A percentile compares a stretch with the other conserved stretches of the same genome.
Evolutionary conservation across 2,113 vertebrate genomes (phyloP).

Genomic region (Junco hyemalis): DNA sequence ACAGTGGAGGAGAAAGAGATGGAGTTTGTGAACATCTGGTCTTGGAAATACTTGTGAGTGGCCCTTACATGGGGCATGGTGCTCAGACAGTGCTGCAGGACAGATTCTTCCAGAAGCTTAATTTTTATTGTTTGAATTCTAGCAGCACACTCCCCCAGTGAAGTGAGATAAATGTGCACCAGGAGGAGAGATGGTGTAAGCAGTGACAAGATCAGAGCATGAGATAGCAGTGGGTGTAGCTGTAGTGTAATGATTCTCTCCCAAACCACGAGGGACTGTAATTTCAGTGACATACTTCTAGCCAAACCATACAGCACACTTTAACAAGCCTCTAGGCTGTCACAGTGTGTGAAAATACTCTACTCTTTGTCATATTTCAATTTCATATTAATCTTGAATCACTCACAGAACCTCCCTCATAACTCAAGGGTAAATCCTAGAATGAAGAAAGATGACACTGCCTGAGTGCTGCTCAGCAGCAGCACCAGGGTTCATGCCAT

Average conservation of each 20-base stretch:
- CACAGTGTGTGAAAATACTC: conserved; percentile 40
- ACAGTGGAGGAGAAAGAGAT: neutral
- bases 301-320: conserved; percentile 16
- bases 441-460: neutral
- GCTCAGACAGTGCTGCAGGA: neutral
- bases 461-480: neutral
- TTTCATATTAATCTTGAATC: conserved; percentile 13
- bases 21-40: neutral
- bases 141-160: neutral
- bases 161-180: neutral
- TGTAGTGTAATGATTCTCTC: conserved; percentile 41
- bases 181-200: conserved; percentile 31
- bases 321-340: conserved; percentile 38
- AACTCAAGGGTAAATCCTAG: conserved; percentile 6
- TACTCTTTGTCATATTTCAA: conserved; percentile 34
- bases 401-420: neutral
- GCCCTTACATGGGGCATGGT: neutral
- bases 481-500: neutral
- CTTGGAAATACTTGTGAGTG: neutral
- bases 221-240: conserved; percentile 46
- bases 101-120: neutral
- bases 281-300: conserved; percentile 47
- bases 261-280: conserved; percentile 32
- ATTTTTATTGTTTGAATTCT: conserved; percentile 1
- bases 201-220: conserved; percentile 27